A percentile compares a stretch with the other conserved stretches of the same genome.
These are phyloP conservation scores for Gambusia affinis DNA, from an alignment of 2,113 vertebrate species.

Conservation along the genomic window DNA sequence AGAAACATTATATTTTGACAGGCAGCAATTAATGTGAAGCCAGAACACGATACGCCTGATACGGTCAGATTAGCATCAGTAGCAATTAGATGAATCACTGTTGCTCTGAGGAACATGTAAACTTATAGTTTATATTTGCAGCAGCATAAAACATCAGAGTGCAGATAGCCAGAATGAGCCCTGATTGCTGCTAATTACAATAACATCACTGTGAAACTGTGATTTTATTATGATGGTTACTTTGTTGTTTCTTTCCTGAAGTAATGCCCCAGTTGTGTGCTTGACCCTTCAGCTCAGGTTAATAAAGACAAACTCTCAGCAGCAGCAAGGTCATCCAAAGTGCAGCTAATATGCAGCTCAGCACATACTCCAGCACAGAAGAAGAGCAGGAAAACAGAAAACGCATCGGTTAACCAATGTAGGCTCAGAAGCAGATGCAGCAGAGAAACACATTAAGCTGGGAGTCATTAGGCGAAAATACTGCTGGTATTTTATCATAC, in stretches of 20 bases:
- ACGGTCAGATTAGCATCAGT: background rate
- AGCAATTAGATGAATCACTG: background rate
- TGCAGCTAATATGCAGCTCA: constrained; percentile 49
- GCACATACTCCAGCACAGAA: constrained; percentile 16
- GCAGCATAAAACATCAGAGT: background rate
- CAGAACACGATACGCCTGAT: background rate
- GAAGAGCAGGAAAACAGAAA: constrained; percentile 31
- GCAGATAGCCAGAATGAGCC: background rate
- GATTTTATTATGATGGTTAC: background rate
- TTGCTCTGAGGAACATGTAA: constrained; percentile 1
- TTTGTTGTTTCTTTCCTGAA: background rate
- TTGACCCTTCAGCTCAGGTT: constrained; percentile 23
- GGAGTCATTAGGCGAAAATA: constrained; percentile 58
- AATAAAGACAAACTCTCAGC: constrained; percentile 35
- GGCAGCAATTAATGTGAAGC: background rate
- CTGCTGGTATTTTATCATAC: constrained; percentile 48
- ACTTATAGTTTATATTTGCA: background rate
- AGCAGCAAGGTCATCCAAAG: constrained; percentile 63
- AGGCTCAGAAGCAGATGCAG: constrained; percentile 28
- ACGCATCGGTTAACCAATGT: constrained; percentile 28
- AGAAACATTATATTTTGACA: constrained; percentile 4
- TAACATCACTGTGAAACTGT: constrained; percentile 18
- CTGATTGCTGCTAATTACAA: background rate
- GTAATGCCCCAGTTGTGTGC: constrained; percentile 1
- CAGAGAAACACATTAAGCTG: constrained; percentile 49